phyloP scores from a whole-genome alignment of 2,797 vertebrate species.

The Paguma larvata region DNA sequence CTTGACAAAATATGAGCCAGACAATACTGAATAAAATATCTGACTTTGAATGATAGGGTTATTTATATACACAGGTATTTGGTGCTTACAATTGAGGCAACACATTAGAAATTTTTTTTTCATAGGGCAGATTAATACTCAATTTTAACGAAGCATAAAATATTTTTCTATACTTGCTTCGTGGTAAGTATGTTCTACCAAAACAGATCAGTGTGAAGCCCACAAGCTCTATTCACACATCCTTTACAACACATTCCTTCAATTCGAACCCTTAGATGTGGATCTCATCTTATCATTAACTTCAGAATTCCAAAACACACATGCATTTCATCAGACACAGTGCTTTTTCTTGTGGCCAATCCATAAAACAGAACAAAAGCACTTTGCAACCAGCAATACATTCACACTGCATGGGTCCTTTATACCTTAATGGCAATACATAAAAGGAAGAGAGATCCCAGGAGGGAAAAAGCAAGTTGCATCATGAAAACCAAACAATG shows the following conservation, averaged over 20 bases:
- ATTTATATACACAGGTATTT: background rate
- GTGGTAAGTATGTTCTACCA: background rate
- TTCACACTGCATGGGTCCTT: background rate
- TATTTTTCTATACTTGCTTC: background rate
- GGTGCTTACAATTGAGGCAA: background rate
- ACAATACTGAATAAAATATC: too few species aligned
- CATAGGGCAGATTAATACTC: background rate
- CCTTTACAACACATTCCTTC: background rate
- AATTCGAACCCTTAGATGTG: background rate
- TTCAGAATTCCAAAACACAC: background rate
- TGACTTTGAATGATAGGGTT: background rate
- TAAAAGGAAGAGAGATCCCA: background rate
- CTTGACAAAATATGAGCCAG: too few species aligned
- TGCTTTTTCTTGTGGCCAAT: background rate
- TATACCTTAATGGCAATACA: background rate
- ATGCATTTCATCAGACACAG: background rate
- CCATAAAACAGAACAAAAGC: background rate
- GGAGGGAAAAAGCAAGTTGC: background rate
- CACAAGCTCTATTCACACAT: background rate
- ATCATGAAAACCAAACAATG: background rate
- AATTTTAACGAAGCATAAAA: background rate
- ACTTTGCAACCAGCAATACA: background rate
- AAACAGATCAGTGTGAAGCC: background rate
- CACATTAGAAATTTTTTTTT: background rate
- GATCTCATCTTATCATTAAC: background rate